Evolutionary conservation across 2,113 vertebrate species (phyloP).

Genomic region (Trogon surrucura): DNA sequence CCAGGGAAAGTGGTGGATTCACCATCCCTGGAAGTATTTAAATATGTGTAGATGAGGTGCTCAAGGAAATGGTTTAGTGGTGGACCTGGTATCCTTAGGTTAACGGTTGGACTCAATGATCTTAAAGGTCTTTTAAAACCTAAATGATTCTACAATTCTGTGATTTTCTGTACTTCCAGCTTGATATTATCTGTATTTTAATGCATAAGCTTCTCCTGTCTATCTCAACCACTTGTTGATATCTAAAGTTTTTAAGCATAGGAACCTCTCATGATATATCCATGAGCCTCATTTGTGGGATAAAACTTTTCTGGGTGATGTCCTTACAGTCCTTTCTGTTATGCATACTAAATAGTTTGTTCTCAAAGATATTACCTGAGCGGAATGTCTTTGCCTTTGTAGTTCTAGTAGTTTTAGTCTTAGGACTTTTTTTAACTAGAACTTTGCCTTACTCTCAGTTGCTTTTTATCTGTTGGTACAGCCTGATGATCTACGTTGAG

Average conservation of each 20-base stretch:
- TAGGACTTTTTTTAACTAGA: not conserved
- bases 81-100: no score
- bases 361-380: not conserved
- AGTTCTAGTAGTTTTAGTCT: not conserved
- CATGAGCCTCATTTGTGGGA: not conserved
- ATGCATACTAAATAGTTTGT: not conserved
- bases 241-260: not conserved
- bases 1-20: no score
- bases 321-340: not conserved
- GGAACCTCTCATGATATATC: rapidly evolving
- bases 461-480: not conserved
- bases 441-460: no score
- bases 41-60: no score
- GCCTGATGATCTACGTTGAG: not conserved
- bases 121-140: no score
- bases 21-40: no score
- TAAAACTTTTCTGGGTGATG: not conserved
- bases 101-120: no score
- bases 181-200: not conserved
- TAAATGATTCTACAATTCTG: no score
- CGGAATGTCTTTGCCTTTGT: not conserved
- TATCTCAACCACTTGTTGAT: not conserved
- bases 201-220: not conserved
- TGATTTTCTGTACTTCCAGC: not conserved
- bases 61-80: no score